Conservation (phyloP, 2,113 vertebrate genomes). For the Orthonyx spaldingii region DNA sequence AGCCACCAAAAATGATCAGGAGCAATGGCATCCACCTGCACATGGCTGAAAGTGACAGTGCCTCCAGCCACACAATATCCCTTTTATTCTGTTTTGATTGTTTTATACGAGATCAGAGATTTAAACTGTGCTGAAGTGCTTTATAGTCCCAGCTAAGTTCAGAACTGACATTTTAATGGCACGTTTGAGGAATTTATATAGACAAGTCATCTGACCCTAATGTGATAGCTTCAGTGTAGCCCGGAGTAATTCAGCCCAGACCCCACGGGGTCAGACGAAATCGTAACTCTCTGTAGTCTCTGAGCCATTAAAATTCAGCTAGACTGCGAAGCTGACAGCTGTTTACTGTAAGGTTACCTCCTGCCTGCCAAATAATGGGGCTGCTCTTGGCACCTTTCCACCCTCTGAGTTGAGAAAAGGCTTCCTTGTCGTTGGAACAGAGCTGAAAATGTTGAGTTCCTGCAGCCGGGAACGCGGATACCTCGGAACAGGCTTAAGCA, state of each 20-base stretch:
- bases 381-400: slow-evolving; percentile 38
- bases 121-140: background rate
- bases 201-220: slow-evolving; percentile 30
- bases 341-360: slow-evolving; percentile 62
- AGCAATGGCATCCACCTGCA: background rate
- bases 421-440: background rate
- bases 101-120: background rate
- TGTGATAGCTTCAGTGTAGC: background rate
- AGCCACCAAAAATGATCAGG: accelerated
- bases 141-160: slow-evolving; percentile 5
- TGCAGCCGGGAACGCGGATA: background rate
- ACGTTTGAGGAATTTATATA: slow-evolving; percentile 19
- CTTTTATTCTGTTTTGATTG: background rate
- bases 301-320: slow-evolving; percentile 48
- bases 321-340: slow-evolving; percentile 48
- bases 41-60: background rate
- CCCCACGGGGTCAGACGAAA: background rate
- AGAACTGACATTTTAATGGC: slow-evolving; percentile 33
- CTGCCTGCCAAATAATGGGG: slow-evolving; percentile 53
- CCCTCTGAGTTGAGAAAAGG: background rate
- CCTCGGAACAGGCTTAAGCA: background rate
- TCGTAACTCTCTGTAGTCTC: background rate
- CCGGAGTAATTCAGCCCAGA: slow-evolving; percentile 14
- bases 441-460: background rate
- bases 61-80: background rate